phyloP scores from a whole-genome alignment of 2,888 invertebrate species.

The Peribatodes rhomboidaria region DNA sequence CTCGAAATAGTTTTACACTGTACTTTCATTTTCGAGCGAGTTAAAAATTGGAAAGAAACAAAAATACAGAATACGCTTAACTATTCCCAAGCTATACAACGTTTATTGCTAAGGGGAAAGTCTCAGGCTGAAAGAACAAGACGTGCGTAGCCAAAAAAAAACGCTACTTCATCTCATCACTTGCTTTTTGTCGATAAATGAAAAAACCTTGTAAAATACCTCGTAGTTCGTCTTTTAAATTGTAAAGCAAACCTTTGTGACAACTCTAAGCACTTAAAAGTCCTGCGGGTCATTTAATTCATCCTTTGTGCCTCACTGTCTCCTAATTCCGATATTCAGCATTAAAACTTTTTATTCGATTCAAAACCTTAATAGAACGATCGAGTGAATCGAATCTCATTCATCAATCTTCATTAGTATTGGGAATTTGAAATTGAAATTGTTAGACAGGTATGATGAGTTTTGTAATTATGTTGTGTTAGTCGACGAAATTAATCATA shows the following conservation, averaged over 20 bases:
- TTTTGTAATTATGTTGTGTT: not conserved
- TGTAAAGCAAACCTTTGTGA: not conserved
- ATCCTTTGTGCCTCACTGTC: conserved; percentile 20
- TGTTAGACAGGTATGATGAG: not conserved
- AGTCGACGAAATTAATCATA: too few relatives aligned
- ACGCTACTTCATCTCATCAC: not conserved
- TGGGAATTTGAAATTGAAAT: conserved; percentile 1
- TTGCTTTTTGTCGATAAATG: not conserved
- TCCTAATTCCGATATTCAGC: conserved; percentile 16
- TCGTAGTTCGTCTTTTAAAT: conserved; percentile 1
- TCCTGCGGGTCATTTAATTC: conserved; percentile 13
- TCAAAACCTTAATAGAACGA: conserved; percentile 14
- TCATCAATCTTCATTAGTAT: conserved; percentile 15
- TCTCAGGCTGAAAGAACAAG: too few relatives aligned
- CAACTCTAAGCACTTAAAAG: not conserved
- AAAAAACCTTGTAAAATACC: not conserved
- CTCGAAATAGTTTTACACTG: too few relatives aligned
- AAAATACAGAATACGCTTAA: too few relatives aligned
- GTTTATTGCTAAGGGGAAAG: too few relatives aligned
- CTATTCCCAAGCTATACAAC: too few relatives aligned
- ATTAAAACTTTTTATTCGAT: conserved; percentile 12
- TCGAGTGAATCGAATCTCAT: conserved; percentile 2
- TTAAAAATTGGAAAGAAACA: too few relatives aligned
- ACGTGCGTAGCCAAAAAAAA: not conserved
- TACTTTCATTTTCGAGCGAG: too few relatives aligned